Conservation (phyloP, 2,113 vertebrate genomes). For the Pandion haliaetus region DNA sequence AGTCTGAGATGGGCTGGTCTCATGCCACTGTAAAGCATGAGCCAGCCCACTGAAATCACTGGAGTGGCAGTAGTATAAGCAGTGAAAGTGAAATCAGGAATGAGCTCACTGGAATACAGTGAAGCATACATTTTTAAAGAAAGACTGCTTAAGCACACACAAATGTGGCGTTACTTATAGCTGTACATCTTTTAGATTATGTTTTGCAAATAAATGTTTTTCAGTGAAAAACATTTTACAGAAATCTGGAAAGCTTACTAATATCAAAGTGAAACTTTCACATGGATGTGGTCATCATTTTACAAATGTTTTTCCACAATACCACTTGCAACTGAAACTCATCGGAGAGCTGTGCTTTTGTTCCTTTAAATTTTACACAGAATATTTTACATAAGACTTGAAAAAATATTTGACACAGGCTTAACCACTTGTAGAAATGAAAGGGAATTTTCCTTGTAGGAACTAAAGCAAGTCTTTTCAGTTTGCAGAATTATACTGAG, state of each 20-base stretch:
- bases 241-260: neutral
- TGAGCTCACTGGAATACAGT: neutral
- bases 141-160: neutral
- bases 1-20: neutral
- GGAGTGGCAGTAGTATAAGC: neutral
- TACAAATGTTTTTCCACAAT: neutral
- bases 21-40: neutral
- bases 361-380: neutral
- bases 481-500: neutral
- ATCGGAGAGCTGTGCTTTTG: neutral
- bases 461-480: neutral
- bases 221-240: neutral
- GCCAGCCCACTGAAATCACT: neutral
- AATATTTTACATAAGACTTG: neutral
- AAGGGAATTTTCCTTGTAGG: neutral
- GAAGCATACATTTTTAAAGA: neutral
- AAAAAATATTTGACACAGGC: neutral
- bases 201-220: neutral
- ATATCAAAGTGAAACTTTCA: neutral
- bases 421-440: neutral
- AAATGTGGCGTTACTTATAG: neutral
- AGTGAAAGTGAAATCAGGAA: neutral
- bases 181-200: neutral
- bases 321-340: neutral
- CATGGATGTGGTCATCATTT: neutral